These are phyloP conservation scores for Cactoblastis cactorum DNA, from an alignment of 2,888 invertebrate genomes.

Conservation along the genomic window DNA sequence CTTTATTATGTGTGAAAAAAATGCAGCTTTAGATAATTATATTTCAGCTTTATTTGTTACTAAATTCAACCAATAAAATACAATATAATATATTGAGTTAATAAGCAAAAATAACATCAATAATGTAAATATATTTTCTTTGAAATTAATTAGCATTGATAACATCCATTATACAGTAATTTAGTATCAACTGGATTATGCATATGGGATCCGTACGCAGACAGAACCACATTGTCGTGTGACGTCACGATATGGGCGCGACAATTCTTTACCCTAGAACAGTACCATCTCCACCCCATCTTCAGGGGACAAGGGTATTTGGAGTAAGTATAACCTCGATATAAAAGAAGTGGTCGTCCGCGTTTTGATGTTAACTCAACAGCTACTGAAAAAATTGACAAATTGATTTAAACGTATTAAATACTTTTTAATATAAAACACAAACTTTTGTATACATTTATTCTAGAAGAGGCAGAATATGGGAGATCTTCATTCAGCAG, in stretches of 20 bases:
- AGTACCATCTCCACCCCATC: slow-evolving; percentile 60
- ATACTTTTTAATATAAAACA: too few relatives aligned
- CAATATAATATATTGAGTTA: too few relatives aligned
- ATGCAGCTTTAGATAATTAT: too few relatives aligned
- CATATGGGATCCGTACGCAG: slow-evolving; percentile 36
- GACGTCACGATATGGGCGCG: slow-evolving; percentile 50
- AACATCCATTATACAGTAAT: not conserved
- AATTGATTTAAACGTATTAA: too few relatives aligned
- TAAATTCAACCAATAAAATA: too few relatives aligned
- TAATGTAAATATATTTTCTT: too few relatives aligned
- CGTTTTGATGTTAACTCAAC: slow-evolving; percentile 37
- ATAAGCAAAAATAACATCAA: too few relatives aligned
- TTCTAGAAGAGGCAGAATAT: too few relatives aligned
- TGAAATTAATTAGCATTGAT: not conserved
- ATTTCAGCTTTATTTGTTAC: too few relatives aligned
- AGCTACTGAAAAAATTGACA: slow-evolving; percentile 16
- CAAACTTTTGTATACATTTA: too few relatives aligned
- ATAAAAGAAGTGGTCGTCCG: slow-evolving; percentile 48
- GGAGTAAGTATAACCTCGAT: slow-evolving; percentile 52
- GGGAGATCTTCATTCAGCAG: too few relatives aligned
- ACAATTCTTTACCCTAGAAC: slow-evolving; percentile 55
- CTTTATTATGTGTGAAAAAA: too few relatives aligned
- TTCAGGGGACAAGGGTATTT: slow-evolving; percentile 47
- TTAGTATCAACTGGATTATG: slow-evolving; percentile 29
- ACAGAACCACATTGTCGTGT: slow-evolving; percentile 35